Evolutionary conservation across 2,113 vertebrate genomes (phyloP).

Genomic region (Mugil cephalus): DNA sequence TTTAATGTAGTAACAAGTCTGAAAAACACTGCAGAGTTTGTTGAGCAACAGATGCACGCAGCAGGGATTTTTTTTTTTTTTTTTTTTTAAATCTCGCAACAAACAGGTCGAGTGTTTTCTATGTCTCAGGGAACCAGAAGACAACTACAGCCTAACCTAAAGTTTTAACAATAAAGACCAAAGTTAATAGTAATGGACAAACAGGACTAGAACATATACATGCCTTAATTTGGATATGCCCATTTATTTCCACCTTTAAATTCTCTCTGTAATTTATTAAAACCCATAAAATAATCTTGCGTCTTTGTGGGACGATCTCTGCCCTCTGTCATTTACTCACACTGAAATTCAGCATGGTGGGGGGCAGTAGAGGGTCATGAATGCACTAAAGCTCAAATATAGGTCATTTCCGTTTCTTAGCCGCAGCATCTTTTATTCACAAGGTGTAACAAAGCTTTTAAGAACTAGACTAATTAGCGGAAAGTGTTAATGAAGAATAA

Average conservation of each 20-base stretch:
- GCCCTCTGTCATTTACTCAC: not conserved
- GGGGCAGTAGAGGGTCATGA: constrained; percentile 20
- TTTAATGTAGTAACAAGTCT: not conserved
- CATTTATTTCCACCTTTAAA: no score
- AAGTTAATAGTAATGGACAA: no score
- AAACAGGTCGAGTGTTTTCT: not conserved
- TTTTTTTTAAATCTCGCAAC: not conserved
- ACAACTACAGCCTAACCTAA: no score
- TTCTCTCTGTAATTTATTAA: no score
- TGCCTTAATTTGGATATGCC: no score
- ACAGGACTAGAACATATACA: no score
- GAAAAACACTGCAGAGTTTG: not conserved
- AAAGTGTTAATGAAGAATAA: constrained; percentile 73
- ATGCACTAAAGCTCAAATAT: constrained; percentile 62
- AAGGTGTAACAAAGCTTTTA: constrained; percentile 59
- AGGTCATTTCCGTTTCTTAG: constrained; percentile 69
- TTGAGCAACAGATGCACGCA: constrained; percentile 22
- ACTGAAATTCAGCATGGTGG: not conserved
- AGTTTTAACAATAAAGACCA: no score
- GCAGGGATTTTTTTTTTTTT: not conserved
- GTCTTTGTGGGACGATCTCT: no score
- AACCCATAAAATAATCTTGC: no score
- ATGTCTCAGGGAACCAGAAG: not conserved
- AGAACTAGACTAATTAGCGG: constrained; percentile 74
- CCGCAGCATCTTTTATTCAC: constrained; percentile 54